Evolutionary conservation across 2,888 invertebrate genomes (phyloP).

Genomic region (Pseudococcus jackbeardsleyi): DNA sequence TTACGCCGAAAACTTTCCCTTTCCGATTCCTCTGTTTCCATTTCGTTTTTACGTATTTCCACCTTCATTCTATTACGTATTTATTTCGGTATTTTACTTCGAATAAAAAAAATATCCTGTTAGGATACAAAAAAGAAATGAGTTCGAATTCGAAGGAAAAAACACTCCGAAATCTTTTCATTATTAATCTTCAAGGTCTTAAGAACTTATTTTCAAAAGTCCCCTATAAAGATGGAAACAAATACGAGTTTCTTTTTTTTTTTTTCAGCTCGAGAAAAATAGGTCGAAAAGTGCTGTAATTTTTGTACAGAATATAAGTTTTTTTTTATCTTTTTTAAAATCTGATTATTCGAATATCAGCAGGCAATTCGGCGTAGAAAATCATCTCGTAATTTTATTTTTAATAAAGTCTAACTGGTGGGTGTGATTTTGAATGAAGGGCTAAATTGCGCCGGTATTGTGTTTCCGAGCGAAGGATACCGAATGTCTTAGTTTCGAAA

Average conservation of each 20-base stretch:
- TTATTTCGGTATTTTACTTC: not conserved
- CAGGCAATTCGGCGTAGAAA: not conserved
- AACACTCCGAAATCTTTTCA: not conserved
- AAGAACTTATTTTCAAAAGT: not conserved
- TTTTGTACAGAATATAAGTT: not conserved
- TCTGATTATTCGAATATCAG: not conserved
- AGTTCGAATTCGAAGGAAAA: not conserved
- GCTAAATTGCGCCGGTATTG: not conserved
- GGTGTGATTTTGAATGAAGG: not conserved
- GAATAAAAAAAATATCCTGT: not conserved
- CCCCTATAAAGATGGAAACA: not conserved
- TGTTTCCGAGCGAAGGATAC: not conserved
- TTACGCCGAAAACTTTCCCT: not conserved
- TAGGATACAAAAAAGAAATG: not conserved
- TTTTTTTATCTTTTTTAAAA: not conserved
- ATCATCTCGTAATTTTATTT: not conserved
- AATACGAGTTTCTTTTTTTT: not conserved
- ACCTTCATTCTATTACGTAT: not conserved
- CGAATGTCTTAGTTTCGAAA: not conserved
- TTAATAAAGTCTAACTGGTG: not conserved
- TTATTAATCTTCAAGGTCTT: constrained; percentile 15
- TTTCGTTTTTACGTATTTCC: not conserved
- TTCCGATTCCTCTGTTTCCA: not conserved
- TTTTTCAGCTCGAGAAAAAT: not conserved
- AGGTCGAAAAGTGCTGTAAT: not conserved